phyloP scores from a whole-genome alignment of 2,888 invertebrate genomes.

The Clusia tigrina region DNA sequence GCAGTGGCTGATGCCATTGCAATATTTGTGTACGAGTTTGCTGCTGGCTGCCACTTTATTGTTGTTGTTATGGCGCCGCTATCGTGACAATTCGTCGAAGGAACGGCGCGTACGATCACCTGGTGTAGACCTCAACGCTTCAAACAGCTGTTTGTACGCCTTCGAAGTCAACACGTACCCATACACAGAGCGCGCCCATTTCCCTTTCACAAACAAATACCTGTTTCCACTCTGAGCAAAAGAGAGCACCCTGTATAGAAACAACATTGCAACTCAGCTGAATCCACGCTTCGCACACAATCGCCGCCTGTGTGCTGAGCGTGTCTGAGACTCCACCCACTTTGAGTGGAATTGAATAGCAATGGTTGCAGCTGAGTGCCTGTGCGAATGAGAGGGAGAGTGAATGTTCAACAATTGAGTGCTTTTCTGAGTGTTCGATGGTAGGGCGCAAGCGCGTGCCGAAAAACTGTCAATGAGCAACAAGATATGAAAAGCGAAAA shows the following conservation, averaged over 20 bases:
- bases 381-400: not conserved
- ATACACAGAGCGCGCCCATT: not conserved
- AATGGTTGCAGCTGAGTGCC: constrained; percentile 21
- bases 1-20: too few relatives aligned
- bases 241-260: too few relatives aligned
- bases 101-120: not conserved
- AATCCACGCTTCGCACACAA: too few relatives aligned
- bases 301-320: not conserved
- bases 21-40: too few relatives aligned
- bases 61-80: not conserved
- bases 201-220: too few relatives aligned
- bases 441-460: constrained; percentile 19
- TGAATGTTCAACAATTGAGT: constrained; percentile 15
- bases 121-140: not conserved
- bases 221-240: too few relatives aligned
- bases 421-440: not conserved
- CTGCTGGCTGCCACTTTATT: too few relatives aligned
- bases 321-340: constrained; percentile 23
- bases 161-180: not conserved
- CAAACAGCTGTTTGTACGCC: not conserved
- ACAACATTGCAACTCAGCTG: too few relatives aligned
- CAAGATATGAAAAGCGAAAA: constrained; percentile 3
- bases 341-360: constrained; percentile 25
- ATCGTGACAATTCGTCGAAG: not conserved
- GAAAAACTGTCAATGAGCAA: not conserved